These are phyloP conservation scores for Catocala fraxini DNA, from an alignment of 2,888 invertebrate species.

Conservation along the genomic window DNA sequence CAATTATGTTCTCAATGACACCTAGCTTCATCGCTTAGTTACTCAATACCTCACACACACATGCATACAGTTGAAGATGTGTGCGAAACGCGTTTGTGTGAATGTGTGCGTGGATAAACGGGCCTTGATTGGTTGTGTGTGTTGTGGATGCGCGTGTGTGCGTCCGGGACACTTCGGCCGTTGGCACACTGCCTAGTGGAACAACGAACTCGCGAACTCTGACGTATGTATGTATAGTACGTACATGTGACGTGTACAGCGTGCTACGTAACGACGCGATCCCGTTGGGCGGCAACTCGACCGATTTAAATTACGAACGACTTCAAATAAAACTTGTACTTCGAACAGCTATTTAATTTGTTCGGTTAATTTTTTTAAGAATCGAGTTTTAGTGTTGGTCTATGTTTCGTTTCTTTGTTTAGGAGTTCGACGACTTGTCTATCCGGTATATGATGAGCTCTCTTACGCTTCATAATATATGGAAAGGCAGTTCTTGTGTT, in stretches of 20 bases:
- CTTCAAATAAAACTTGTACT: conserved; percentile 22
- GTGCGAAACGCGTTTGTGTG: conserved; percentile 52
- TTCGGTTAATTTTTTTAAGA: conserved; percentile 40
- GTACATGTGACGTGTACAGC: conserved; percentile 68
- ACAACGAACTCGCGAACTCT: conserved; percentile 82
- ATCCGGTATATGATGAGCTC: conserved; percentile 50
- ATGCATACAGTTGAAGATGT: conserved; percentile 30
- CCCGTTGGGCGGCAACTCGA: conserved; percentile 68
- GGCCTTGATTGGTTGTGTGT: conserved; percentile 52
- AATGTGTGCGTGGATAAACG: conserved; percentile 55
- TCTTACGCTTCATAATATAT: conserved; percentile 28
- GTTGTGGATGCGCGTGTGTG: conserved; percentile 54
- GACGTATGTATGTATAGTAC: conserved; percentile 69
- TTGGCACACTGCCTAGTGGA: conserved; percentile 86
- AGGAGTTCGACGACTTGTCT: conserved; percentile 60
- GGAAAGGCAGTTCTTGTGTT: conserved; percentile 35
- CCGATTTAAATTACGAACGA: conserved; percentile 53
- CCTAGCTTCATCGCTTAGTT: conserved; percentile 59
- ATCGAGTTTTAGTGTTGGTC: conserved; percentile 36
- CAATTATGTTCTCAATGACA: conserved; percentile 71
- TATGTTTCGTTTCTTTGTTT: conserved; percentile 59
- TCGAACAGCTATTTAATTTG: conserved; percentile 41
- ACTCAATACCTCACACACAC: conserved; percentile 64
- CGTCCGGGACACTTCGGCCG: conserved; percentile 67
- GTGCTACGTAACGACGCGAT: conserved; percentile 59